Evolutionary conservation across 2,113 vertebrate species (phyloP), one percentile per base, ranked within the genome.

Genomic region (Barbus barbus): DNA sequence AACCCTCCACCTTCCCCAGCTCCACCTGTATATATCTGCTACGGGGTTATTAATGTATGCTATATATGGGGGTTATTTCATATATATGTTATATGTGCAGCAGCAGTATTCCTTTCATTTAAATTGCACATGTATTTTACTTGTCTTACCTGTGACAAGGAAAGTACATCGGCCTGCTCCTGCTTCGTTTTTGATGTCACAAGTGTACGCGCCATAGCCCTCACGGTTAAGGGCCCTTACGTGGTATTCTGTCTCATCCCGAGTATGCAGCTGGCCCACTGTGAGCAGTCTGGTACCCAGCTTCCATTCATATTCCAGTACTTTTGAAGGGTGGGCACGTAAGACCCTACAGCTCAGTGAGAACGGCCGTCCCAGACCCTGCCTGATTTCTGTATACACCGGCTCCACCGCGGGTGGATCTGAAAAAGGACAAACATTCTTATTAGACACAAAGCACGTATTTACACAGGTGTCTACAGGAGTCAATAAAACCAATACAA

Each of bases 141-240:
- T 69, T 4, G 2, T 26, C 90, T 90, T 91, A 99, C 98, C 98
- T 91, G 97, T 98, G 75, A 99, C 95, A 0, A 97, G 94, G 91
- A 98, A 99, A 89, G 95, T 97, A 95, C 98, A 99, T 79, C 96
- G 93, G 3, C 97, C 97, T 0, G 96, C 94, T 0, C 98, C 98
- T 0, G 97, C 98, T 87, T 99, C 97, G 13, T 99, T 99, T 84
- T 95, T 97, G 92, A 99, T 94, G 91, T 97, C 97, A 85, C 97
- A 99, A 88, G 97, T 99, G 92, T 99, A 99, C 88, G 96, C 83
- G 7, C 98, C 98, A 0, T 99, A 99, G 83, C 94, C 96, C 87
- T 98, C 97, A 0, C 96, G 94, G 90, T 96, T 96, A n/a, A 98
- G 95, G 33, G 95, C 95, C 83, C 92, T 92, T n/a, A 98, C 93